phyloP scores from a whole-genome alignment of 1,140 invertebrate genomes.

The Camponotus pennsylvanicus region DNA sequence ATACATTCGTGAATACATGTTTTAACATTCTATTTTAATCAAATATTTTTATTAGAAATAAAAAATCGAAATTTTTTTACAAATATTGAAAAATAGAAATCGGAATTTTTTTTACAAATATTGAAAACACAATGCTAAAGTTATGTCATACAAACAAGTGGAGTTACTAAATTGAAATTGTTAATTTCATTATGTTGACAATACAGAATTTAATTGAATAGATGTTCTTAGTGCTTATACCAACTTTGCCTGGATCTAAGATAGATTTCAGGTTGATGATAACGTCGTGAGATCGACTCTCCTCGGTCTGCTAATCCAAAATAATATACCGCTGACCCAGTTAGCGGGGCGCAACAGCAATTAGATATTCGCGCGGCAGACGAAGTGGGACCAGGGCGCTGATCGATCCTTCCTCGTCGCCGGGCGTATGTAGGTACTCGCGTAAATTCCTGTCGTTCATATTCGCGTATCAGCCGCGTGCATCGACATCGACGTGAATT shows the following conservation, averaged over 20 bases:
- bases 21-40: not conserved
- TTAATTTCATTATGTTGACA: not conserved
- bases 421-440: slow-evolving; percentile 60
- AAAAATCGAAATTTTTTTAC: not conserved
- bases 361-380: slow-evolving; percentile 70
- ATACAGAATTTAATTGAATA: not conserved
- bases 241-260: slow-evolving; percentile 16
- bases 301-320: slow-evolving; percentile 62
- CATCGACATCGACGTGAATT: slow-evolving; percentile 71
- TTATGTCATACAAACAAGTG: too few relatives aligned
- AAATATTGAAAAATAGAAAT: not conserved
- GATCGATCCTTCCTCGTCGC: slow-evolving; percentile 72
- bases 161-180: not conserved
- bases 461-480: slow-evolving; percentile 68
- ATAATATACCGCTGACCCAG: slow-evolving; percentile 74
- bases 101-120: not conserved
- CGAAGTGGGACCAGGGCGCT: slow-evolving; percentile 57
- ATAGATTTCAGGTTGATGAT: slow-evolving; percentile 31
- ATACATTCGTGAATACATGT: not conserved
- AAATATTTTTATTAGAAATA: not conserved
- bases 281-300: slow-evolving; percentile 39
- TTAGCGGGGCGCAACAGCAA: slow-evolving; percentile 68
- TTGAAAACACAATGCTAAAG: too few relatives aligned
- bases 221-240: not conserved
- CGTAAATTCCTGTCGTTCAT: slow-evolving; percentile 70